A percentile compares a stretch with the other conserved stretches of the same genome.
These are phyloP conservation scores for Hermaeophaga mercurialis DNA, from an alignment of 2,888 invertebrate genomes.

Conservation along the genomic window DNA sequence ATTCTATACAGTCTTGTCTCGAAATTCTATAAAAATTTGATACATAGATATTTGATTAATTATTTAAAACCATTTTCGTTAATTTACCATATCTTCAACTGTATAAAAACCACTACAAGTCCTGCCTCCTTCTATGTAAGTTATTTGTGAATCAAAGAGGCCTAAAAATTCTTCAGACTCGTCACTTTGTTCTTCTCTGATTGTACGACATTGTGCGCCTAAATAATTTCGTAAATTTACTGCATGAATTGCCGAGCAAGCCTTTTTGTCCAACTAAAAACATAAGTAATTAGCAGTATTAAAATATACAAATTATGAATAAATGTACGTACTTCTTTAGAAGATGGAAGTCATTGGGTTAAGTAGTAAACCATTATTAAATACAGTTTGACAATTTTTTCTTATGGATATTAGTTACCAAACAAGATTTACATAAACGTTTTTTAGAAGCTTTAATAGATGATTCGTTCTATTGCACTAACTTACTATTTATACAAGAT, in stretches of 20 bases:
- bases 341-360: too few relatives aligned
- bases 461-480: too few relatives aligned
- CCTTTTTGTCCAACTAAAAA: constrained; percentile 85
- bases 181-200: constrained; percentile 95
- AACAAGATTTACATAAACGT: too few relatives aligned
- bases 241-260: constrained; percentile 97
- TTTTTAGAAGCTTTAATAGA: too few relatives aligned
- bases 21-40: constrained; percentile 66
- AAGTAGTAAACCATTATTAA: too few relatives aligned
- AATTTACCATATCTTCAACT: constrained; percentile 81
- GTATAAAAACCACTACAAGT: constrained; percentile 97
- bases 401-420: too few relatives aligned
- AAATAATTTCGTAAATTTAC: constrained; percentile 96
- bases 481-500: too few relatives aligned
- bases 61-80: too few relatives aligned
- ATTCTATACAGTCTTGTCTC: constrained; percentile 85
- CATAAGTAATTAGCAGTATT: constrained; percentile 3
- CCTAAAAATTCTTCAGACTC: constrained; percentile 95
- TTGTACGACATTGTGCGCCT: constrained; percentile 91
- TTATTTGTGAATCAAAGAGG: constrained; percentile 87
- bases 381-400: too few relatives aligned
- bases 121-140: constrained; percentile 97
- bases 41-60: not conserved
- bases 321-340: too few relatives aligned
- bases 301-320: too few relatives aligned